A percentile compares a stretch with the other conserved stretches of the same genome.
phyloP scores from a whole-genome alignment of 2,113 vertebrate species.

The Hippocampus zosterae region DNA sequence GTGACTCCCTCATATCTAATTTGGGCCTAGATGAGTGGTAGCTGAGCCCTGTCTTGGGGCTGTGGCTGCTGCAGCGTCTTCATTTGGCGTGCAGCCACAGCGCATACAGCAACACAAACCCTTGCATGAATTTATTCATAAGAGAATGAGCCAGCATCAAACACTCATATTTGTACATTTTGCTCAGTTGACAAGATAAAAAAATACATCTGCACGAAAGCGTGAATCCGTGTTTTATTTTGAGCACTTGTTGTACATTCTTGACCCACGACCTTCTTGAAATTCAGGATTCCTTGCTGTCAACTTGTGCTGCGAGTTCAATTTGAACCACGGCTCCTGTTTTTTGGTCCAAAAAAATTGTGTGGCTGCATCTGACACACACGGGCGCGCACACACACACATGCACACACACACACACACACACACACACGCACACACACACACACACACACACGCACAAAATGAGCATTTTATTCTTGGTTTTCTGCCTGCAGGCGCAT shows the following conservation, averaged over 20 bases:
- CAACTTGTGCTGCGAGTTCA: background rate
- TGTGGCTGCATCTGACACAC: background rate
- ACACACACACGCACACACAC: background rate
- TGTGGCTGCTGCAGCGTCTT: constrained; percentile 33
- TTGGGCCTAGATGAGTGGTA: constrained; percentile 57
- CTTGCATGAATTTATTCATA: constrained; percentile 4
- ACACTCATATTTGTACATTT: background rate
- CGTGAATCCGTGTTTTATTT: background rate
- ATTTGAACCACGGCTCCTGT: background rate
- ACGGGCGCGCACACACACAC: no score
- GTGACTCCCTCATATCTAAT: constrained; percentile 54
- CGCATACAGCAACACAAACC: background rate
- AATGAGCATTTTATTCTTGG: constrained; percentile 60
- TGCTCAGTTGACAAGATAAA: background rate
- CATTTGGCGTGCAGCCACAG: constrained; percentile 3
- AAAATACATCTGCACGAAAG: background rate
- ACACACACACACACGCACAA: background rate
- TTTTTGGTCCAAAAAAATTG: background rate
- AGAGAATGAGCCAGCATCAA: background rate
- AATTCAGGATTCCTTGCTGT: background rate
- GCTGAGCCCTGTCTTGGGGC: constrained; percentile 47
- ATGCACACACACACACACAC: no score
- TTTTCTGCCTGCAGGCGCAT: background rate
- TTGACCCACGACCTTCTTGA: constrained; percentile 40
- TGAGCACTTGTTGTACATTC: constrained; percentile 4